Conservation (phyloP, 2,888 invertebrate genomes). For the Dicyrtomina minuta region DNA sequence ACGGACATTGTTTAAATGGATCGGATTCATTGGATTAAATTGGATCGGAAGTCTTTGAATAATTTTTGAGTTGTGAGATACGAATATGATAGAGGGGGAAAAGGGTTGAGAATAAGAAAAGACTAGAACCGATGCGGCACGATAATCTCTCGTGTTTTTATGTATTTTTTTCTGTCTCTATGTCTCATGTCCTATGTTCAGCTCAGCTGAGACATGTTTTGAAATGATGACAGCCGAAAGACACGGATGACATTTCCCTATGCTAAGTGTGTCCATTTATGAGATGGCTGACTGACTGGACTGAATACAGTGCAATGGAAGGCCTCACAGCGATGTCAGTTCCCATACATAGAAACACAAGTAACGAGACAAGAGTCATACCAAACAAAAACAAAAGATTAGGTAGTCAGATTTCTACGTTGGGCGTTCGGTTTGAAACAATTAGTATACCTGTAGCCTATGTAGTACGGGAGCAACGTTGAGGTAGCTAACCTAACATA, state of each 20-base stretch:
- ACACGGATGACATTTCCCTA: constrained; percentile 36
- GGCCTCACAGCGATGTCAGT: not conserved
- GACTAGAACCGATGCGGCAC: not conserved
- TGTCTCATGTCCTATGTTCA: not conserved
- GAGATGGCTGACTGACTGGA: constrained; percentile 1
- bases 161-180: not conserved
- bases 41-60: constrained; percentile 4
- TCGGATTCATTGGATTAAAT: not conserved
- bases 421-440: too few species aligned
- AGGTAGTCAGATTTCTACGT: too few species aligned
- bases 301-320: not conserved
- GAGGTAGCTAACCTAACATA: too few species aligned
- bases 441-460: too few species aligned
- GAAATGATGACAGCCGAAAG: constrained; percentile 49
- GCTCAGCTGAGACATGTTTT: constrained; percentile 27
- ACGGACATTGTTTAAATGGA: too few species aligned
- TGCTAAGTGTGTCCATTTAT: constrained; percentile 11
- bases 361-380: too few species aligned
- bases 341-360: too few species aligned
- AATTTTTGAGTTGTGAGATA: too few species aligned
- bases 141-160: too few species aligned
- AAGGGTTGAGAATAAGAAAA: constrained; percentile 30
- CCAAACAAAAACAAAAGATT: too few species aligned
- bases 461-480: too few species aligned
- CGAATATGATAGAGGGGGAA: constrained; percentile 28